Conservation (phyloP, 1,140 invertebrate genomes). For the Ylistrum balloti region DNA sequence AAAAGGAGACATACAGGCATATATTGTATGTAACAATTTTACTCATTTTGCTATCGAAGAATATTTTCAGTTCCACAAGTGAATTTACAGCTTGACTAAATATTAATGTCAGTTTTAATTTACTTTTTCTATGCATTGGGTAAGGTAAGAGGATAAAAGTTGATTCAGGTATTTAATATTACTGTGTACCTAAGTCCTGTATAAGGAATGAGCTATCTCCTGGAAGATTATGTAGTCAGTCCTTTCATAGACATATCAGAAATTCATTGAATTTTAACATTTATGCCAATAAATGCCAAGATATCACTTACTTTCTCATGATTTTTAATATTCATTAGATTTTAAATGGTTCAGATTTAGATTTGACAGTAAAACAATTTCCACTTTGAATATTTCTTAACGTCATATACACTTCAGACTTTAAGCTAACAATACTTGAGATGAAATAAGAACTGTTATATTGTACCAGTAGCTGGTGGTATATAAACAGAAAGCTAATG, state of each 20-base stretch:
- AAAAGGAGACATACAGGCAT: neutral
- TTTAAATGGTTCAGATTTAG: no score
- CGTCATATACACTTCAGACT: no score
- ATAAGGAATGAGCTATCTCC: neutral
- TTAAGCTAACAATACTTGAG: neutral
- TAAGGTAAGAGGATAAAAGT: conserved; percentile 19
- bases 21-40: neutral
- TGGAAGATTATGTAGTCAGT: neutral
- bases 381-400: no score
- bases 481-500: neutral
- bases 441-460: neutral
- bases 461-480: neutral
- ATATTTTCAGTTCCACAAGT: neutral
- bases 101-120: neutral
- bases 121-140: neutral
- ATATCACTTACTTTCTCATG: no score
- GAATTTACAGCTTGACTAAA: neutral
- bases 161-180: neutral
- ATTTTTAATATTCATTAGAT: no score
- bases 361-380: no score
- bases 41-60: neutral
- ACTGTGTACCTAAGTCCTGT: neutral
- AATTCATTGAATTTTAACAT: no score
- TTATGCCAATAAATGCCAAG: no score
- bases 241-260: no score